Conservation (phyloP, 2,888 invertebrate species). For the Tinea semifulvella region DNA sequence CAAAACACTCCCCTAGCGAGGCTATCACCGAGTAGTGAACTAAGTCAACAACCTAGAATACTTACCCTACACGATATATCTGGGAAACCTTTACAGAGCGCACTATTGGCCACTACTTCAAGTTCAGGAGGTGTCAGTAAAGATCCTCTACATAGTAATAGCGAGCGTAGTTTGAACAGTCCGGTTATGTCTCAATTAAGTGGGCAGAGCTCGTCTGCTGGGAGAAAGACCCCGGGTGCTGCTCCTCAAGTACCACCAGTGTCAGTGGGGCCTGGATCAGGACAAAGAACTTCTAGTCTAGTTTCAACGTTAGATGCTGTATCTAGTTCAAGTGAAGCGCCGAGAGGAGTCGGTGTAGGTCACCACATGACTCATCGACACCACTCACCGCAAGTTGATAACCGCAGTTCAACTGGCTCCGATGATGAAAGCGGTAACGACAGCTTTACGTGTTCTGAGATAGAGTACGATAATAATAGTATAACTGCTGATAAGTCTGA, state of each 20-base stretch:
- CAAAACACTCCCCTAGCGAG: slow-evolving; percentile 92
- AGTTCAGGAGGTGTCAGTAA: slow-evolving; percentile 89
- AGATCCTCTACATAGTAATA: slow-evolving; percentile 89
- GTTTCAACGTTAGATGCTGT: slow-evolving; percentile 93
- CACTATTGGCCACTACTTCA: slow-evolving; percentile 87
- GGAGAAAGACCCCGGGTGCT: slow-evolving; percentile 75
- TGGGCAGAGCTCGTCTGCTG: slow-evolving; percentile 84
- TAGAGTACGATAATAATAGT: slow-evolving; percentile 94
- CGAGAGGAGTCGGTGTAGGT: slow-evolving; percentile 71
- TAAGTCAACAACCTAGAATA: slow-evolving; percentile 92
- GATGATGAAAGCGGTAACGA: slow-evolving; percentile 96
- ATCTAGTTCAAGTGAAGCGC: slow-evolving; percentile 88
- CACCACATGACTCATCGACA: slow-evolving; percentile 77
- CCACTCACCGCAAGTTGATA: slow-evolving; percentile 77
- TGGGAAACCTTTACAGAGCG: slow-evolving; percentile 90
- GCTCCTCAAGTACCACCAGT: slow-evolving; percentile 75
- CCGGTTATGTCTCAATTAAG: slow-evolving; percentile 93
- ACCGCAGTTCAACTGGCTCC: slow-evolving; percentile 79
- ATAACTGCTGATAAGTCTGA: slow-evolving; percentile 81
- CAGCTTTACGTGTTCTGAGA: slow-evolving; percentile 97
- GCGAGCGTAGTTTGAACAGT: slow-evolving; percentile 90
- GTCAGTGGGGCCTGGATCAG: slow-evolving; percentile 71
- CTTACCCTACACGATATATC: slow-evolving; percentile 94
- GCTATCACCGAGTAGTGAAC: slow-evolving; percentile 90
- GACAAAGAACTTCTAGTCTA: slow-evolving; percentile 89